These are phyloP conservation scores for Scaptomyza cyrtandrae DNA, from an alignment of 2,888 invertebrate genomes.

Conservation along the genomic window DNA sequence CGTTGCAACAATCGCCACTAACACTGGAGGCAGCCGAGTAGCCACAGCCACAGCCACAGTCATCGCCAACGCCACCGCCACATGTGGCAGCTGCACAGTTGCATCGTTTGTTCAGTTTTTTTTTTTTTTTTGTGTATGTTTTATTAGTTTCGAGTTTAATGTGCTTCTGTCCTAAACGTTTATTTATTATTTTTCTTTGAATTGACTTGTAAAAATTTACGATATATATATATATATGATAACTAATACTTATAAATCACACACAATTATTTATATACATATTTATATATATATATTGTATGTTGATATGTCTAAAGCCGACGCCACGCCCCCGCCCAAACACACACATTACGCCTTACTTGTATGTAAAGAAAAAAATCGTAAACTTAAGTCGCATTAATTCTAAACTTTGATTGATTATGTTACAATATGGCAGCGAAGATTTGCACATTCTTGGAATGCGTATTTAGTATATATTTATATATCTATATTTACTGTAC, in stretches of 20 bases:
- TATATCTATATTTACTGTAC: slow-evolving; percentile 5
- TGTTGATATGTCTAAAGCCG: slow-evolving; percentile 28
- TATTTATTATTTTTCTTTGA: slow-evolving; percentile 62
- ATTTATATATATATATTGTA: slow-evolving; percentile 42
- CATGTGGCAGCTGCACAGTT: slow-evolving; percentile 31
- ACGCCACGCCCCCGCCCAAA: slow-evolving; percentile 41
- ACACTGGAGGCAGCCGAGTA: slow-evolving; percentile 48
- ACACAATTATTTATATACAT: slow-evolving; percentile 27
- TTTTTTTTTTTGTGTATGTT: slow-evolving; percentile 29
- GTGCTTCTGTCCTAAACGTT: slow-evolving; percentile 47
- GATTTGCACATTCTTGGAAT: slow-evolving; percentile 49
- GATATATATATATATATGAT: slow-evolving; percentile 25
- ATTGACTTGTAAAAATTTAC: slow-evolving; percentile 68
- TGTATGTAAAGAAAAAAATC: slow-evolving; percentile 41
- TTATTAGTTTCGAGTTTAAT: slow-evolving; percentile 41
- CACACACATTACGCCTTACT: slow-evolving; percentile 45
- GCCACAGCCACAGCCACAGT: background rate
- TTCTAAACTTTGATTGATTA: slow-evolving; percentile 25
- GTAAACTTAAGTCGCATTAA: slow-evolving; percentile 46
- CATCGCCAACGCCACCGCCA: slow-evolving; percentile 12
- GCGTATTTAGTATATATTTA: slow-evolving; percentile 28
- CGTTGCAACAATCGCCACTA: slow-evolving; percentile 22
- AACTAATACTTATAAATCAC: slow-evolving; percentile 37
- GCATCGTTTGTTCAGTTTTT: slow-evolving; percentile 56
- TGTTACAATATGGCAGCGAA: slow-evolving; percentile 38